Percentiles rank a stretch among this genome's conserved stretches.
These are phyloP conservation scores for Myiotriccus ornatus DNA, from an alignment of 2,797 vertebrate species.

Conservation along the genomic window DNA sequence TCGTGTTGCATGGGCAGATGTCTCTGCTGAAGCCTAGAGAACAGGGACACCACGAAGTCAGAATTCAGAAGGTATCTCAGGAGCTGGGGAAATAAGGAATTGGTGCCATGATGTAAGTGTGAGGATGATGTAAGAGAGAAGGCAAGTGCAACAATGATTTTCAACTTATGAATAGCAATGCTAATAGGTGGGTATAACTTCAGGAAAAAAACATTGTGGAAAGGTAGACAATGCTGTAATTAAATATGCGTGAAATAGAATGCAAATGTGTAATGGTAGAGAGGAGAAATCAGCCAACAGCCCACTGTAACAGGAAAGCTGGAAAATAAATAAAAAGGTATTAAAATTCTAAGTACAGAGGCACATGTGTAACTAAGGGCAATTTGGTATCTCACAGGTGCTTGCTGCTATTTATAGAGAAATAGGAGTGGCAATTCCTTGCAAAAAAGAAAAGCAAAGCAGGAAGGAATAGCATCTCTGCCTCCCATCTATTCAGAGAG, in stretches of 20 bases:
- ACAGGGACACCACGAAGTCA: accelerated
- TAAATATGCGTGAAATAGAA: not conserved
- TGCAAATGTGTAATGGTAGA: not conserved
- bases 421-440: not conserved
- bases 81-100: not conserved
- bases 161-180: not conserved
- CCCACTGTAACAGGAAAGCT: not conserved
- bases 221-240: not conserved
- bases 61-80: not conserved
- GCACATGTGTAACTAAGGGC: not conserved
- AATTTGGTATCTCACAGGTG: not conserved
- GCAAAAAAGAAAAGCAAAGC: not conserved
- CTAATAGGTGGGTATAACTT: not conserved
- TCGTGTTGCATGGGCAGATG: not conserved
- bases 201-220: not conserved
- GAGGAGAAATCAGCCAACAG: not conserved
- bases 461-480: not conserved
- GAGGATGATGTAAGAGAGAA: not conserved
- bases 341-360: not conserved
- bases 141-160: not conserved
- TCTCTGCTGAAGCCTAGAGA: not conserved
- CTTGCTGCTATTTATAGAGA: not conserved
- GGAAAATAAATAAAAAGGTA: conserved; percentile 22
- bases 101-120: not conserved
- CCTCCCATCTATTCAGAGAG: not conserved